Evolutionary conservation across 2,888 invertebrate genomes (phyloP), one percentile per base, ranked within the genome.

Genomic region (Acanthosepion pharaonis): DNA sequence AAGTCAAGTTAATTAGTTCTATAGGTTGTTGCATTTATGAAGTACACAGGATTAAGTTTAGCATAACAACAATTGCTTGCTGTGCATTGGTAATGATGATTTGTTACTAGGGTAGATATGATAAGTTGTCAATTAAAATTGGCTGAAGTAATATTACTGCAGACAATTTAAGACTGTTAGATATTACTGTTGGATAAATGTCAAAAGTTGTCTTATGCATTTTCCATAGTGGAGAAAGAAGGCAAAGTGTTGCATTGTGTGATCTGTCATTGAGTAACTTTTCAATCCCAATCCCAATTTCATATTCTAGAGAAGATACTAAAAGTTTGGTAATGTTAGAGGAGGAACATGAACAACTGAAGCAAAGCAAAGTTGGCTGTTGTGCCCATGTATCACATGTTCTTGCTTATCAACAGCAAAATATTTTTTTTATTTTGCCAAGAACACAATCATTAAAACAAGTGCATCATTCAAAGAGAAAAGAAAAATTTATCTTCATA

Each of bases 61-160:
- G 28, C 78, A n/a, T 11, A 78, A 78, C 78, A n/a, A 33, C n/a
- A 78, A 78, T 33, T 15, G 78, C 78, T 78, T 78, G 78, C 78
- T 78, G 15, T 78, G 78, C 33, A 78, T 33, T 33, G n/a, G 78
- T 78, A 78, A 78, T 78, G 78, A 78, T 78, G 78, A 33, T 78
- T n/a, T 78, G 78, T 78, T 33, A 78, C 78, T 78, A 78, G n/a
- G 33, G 78, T 78, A n/a, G 78, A 78, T 78, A 78, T 78, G 78
- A 78, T 78, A n/a, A 78, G 9, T 33, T 78, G 78, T 78, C 78
- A 33, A 33, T 78, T 78, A 78, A 15, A 78, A 78, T 33, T 33
- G 78, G 33, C 33, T 78, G 78, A 78, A 78, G 78, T 33, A 78
- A 78, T 78, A 33, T n/a, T 78, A 15, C 78, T 78, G n/a, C n/a